Evolutionary conservation across 92 coral and sea anemone genomes (phyloP).

Genomic region (Pocillopora grandis): DNA sequence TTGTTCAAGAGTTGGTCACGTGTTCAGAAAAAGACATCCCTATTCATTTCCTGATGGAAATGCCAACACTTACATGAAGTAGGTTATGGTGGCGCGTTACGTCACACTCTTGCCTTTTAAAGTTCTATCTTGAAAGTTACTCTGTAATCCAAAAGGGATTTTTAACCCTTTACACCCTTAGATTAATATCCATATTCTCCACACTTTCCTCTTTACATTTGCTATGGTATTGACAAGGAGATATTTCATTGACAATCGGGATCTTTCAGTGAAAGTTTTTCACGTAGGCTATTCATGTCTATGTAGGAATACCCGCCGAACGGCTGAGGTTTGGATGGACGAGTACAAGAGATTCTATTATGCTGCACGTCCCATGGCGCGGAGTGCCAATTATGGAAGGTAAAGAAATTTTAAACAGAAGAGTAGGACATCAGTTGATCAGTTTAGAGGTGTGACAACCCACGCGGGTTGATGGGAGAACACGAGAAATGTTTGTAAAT

Average conservation of each 20-base stretch:
- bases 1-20: conserved; percentile 99
- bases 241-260: too few species aligned
- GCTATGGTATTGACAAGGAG: background rate
- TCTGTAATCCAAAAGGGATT: too few species aligned
- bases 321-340: conserved; percentile 99
- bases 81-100: conserved; percentile 9
- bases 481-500: too few species aligned
- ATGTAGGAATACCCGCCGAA: conserved; percentile 89
- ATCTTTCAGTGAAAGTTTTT: background rate
- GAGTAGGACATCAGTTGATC: background rate
- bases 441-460: background rate
- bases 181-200: too few species aligned
- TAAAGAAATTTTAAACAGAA: conserved; percentile 16
- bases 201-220: too few species aligned
- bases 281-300: background rate
- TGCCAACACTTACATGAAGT: conserved; percentile 98
- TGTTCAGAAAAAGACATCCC: conserved; percentile 95
- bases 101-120: too few species aligned
- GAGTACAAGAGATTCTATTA: conserved; percentile 93
- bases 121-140: too few species aligned
- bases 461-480: too few species aligned
- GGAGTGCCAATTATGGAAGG: conserved; percentile 84
- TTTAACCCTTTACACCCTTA: too few species aligned
- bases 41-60: conserved; percentile 98
- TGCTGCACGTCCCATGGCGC: conserved; percentile 92